phyloP scores from a whole-genome alignment of 2,888 invertebrate genomes.

The Dynastes grantii region DNA sequence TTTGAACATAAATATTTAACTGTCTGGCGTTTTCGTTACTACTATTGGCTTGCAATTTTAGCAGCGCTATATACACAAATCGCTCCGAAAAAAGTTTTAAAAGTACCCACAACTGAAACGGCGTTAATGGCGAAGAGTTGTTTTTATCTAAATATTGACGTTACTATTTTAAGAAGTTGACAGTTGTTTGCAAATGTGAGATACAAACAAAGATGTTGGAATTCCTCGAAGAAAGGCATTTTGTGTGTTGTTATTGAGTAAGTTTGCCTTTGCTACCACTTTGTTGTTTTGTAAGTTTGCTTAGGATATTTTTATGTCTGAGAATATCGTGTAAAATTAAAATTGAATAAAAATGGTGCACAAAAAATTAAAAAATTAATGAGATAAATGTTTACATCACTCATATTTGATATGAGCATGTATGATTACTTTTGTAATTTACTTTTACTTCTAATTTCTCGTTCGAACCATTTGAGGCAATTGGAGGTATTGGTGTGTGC shows the following conservation, averaged over 20 bases:
- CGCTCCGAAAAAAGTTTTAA: background rate
- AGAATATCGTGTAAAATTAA: too few species aligned
- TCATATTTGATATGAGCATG: too few species aligned
- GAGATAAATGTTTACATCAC: too few species aligned
- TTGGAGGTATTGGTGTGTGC: too few species aligned
- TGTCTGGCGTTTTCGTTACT: constrained; percentile 10
- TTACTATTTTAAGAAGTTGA: constrained; percentile 28
- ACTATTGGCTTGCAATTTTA: constrained; percentile 15
- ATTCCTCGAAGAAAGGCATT: background rate
- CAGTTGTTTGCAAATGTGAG: constrained; percentile 26
- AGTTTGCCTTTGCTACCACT: constrained; percentile 6
- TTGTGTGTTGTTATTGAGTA: background rate
- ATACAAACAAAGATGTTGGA: constrained; percentile 22
- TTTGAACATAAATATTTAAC: constrained; percentile 33
- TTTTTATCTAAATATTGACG: constrained; percentile 32
- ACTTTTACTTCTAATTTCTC: too few species aligned
- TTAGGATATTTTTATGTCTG: too few species aligned
- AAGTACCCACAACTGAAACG: constrained; percentile 13
- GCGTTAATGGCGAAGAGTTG: constrained; percentile 29
- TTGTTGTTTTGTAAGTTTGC: too few species aligned
- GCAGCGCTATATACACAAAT: constrained; percentile 12
- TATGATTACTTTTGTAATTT: too few species aligned
- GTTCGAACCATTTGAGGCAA: too few species aligned
- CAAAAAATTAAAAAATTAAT: too few species aligned
- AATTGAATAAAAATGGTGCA: too few species aligned